These are phyloP conservation scores for Anoplius nigerrimus DNA, from an alignment of 2,888 invertebrate genomes.

Conservation along the genomic window DNA sequence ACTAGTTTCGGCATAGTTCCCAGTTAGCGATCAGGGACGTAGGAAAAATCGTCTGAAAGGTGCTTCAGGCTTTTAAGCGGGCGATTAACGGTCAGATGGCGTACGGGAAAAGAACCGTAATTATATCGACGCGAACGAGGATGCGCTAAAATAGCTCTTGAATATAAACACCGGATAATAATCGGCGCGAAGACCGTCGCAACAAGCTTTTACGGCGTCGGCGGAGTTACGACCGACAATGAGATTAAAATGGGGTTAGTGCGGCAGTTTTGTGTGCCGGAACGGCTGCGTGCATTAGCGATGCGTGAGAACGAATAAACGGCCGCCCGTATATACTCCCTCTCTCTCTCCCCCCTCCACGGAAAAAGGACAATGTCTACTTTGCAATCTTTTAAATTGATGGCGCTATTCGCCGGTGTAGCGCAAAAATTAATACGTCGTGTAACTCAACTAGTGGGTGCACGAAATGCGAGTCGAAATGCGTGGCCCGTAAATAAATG, in stretches of 20 bases:
- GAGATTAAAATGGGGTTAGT: slow-evolving; percentile 47
- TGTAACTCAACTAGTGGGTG: too few relatives aligned
- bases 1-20: too few relatives aligned
- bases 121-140: slow-evolving; percentile 31
- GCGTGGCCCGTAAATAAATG: slow-evolving; percentile 26
- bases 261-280: slow-evolving; percentile 44
- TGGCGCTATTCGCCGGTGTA: too few relatives aligned
- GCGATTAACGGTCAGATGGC: too few relatives aligned
- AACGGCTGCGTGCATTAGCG: slow-evolving; percentile 28
- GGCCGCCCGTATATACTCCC: slow-evolving; percentile 38
- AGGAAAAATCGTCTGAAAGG: too few relatives aligned
- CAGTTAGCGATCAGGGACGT: too few relatives aligned
- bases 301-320: slow-evolving; percentile 27
- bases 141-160: slow-evolving; percentile 34
- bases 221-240: slow-evolving; percentile 47
- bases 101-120: slow-evolving; percentile 23
- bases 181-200: slow-evolving; percentile 40
- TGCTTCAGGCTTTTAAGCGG: too few relatives aligned
- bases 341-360: too few relatives aligned
- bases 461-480: too few relatives aligned
- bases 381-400: too few relatives aligned
- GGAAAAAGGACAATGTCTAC: background rate
- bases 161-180: slow-evolving; percentile 43
- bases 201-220: slow-evolving; percentile 39
- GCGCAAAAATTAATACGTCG: too few relatives aligned